phyloP scores from a whole-genome alignment of 1,140 invertebrate species.

The Zeugodacus cucurbitae region DNA sequence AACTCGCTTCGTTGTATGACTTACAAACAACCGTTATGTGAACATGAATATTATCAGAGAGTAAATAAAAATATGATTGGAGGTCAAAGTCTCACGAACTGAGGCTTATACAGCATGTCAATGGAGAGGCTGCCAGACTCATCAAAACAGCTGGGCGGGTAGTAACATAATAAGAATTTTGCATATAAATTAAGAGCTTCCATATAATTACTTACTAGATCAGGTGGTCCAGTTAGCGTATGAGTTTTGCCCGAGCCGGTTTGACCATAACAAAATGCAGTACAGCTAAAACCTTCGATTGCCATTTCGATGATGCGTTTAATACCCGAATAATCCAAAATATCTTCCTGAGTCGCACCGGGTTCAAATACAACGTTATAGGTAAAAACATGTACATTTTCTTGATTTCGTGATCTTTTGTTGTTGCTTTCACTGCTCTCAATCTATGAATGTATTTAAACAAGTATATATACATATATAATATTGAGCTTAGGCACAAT shows the following conservation, averaged over 20 bases:
- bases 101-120: no score
- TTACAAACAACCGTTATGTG: no score
- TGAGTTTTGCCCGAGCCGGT: constrained; percentile 97
- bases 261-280: constrained; percentile 95
- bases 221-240: constrained; percentile 91
- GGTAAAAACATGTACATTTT: constrained; percentile 82
- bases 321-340: constrained; percentile 85
- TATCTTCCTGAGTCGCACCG: constrained; percentile 82
- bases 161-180: no score
- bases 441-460: constrained; percentile 54
- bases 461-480: background rate
- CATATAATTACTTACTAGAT: constrained; percentile 71
- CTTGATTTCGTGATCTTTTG: constrained; percentile 60
- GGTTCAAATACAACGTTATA: constrained; percentile 92
- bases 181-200: no score
- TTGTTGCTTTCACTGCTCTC: constrained; percentile 65
- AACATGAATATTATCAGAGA: no score
- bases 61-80: no score
- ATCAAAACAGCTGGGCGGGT: no score
- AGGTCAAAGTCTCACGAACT: no score
- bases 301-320: constrained; percentile 91
- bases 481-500: background rate
- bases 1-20: no score
- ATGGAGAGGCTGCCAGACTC: no score
- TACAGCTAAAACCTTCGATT: constrained; percentile 92